Evolutionary conservation across 2,888 invertebrate species (phyloP).

Genomic region (Agrochola litura): DNA sequence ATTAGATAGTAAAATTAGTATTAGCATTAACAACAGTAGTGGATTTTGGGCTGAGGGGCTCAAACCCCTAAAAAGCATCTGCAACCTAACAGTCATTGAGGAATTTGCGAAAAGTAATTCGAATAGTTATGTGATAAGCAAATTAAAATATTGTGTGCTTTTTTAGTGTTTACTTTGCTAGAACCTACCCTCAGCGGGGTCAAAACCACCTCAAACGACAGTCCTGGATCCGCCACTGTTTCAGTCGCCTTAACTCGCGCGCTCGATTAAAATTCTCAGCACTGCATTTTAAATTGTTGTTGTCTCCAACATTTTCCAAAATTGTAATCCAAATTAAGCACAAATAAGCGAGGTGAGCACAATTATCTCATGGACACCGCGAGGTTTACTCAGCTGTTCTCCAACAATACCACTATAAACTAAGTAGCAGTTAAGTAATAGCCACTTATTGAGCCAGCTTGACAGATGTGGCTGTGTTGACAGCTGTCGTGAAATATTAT

Average conservation of each 20-base stretch:
- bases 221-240: too few relatives aligned
- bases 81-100: too few relatives aligned
- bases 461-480: constrained; percentile 19
- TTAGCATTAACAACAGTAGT: background rate
- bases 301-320: background rate
- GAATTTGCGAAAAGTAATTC: too few relatives aligned
- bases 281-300: background rate
- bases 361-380: background rate
- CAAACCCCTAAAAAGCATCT: too few relatives aligned
- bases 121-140: too few relatives aligned
- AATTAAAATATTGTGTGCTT: too few relatives aligned
- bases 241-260: background rate
- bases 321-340: background rate
- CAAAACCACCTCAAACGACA: too few relatives aligned
- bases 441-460: constrained; percentile 7
- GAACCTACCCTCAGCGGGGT: too few relatives aligned
- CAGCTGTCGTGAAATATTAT: background rate
- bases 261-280: background rate
- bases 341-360: background rate
- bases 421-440: background rate
- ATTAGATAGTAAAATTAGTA: background rate
- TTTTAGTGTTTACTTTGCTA: too few relatives aligned
- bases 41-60: too few relatives aligned
- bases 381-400: constrained; percentile 7
- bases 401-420: constrained; percentile 15